phyloP scores from a whole-genome alignment of 2,113 vertebrate species.

The Entelurus aequoreus region DNA sequence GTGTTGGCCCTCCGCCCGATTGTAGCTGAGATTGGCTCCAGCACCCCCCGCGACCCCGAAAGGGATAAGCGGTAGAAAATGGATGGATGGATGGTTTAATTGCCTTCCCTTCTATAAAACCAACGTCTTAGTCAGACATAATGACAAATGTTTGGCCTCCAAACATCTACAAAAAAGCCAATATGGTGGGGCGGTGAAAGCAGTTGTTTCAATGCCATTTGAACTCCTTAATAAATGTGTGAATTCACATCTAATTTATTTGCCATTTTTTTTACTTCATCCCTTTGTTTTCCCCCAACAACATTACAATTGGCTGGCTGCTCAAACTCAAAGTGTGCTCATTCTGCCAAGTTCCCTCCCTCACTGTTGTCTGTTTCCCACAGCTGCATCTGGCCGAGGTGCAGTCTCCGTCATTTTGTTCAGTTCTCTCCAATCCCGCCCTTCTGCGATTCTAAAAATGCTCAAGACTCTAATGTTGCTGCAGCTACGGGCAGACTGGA shows the following conservation, averaged over 20 bases:
- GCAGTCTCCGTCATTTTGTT: conserved; percentile 53
- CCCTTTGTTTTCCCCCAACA: conserved; percentile 13
- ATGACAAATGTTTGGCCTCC: conserved; percentile 58
- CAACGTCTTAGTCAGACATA: conserved; percentile 31
- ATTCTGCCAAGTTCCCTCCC: conserved; percentile 57
- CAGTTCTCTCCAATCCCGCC: conserved; percentile 50
- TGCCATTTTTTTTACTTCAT: conserved; percentile 25
- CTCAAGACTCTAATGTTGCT: conserved; percentile 52
- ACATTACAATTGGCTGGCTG: conserved; percentile 39
- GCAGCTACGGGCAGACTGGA: conserved; percentile 53
- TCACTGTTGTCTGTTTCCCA: conserved; percentile 41
- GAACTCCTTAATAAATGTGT: conserved; percentile 58
- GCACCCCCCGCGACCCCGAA: too few relatives aligned
- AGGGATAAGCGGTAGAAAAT: too few relatives aligned
- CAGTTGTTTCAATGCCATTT: conserved; percentile 48
- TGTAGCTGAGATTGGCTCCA: too few relatives aligned
- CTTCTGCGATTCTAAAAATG: conserved; percentile 47
- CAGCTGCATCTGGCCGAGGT: conserved; percentile 44
- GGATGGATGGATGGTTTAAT: conserved; percentile 28
- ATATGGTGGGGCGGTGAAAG: conserved; percentile 29
- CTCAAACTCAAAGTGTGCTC: conserved; percentile 23
- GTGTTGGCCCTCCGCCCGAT: too few relatives aligned
- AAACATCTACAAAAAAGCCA: conserved; percentile 43
- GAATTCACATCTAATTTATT: conserved; percentile 40
- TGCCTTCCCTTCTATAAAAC: conserved; percentile 43